These are phyloP conservation scores for Plemyria rubiginata DNA, from an alignment of 2,888 invertebrate genomes.

Conservation along the genomic window DNA sequence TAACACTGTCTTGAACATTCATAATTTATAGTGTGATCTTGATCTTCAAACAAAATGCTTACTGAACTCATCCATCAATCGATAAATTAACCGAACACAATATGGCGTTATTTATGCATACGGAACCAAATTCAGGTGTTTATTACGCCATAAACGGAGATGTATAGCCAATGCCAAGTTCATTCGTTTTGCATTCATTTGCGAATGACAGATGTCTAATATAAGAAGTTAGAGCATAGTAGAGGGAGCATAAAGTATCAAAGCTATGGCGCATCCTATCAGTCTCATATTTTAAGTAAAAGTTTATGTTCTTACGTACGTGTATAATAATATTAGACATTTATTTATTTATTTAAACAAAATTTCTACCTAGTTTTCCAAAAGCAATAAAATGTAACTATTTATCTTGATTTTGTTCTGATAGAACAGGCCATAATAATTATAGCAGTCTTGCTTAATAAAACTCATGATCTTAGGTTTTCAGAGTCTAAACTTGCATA, in stretches of 20 bases:
- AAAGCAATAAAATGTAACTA: too few species aligned
- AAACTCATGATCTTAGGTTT: too few species aligned
- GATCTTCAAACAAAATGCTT: constrained; percentile 17
- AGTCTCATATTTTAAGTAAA: background rate
- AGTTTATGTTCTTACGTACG: too few species aligned
- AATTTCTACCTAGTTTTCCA: too few species aligned
- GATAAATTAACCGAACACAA: constrained; percentile 24
- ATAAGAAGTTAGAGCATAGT: constrained; percentile 13
- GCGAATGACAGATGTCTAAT: constrained; percentile 15
- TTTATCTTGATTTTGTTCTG: too few species aligned
- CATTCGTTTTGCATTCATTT: constrained; percentile 31
- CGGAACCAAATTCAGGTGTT: constrained; percentile 40
- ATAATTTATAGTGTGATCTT: constrained; percentile 16
- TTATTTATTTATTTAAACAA: too few species aligned
- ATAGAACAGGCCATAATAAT: too few species aligned
- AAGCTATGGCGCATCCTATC: background rate
- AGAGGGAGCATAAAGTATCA: background rate
- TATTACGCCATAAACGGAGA: constrained; percentile 41
- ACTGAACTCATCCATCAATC: constrained; percentile 13
- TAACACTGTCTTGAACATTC: background rate
- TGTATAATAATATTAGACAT: too few species aligned
- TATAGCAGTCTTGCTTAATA: too few species aligned
- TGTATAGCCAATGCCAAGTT: constrained; percentile 29
- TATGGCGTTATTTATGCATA: constrained; percentile 31
- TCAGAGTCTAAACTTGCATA: too few species aligned